These are phyloP conservation scores for Oryctolagus cuniculus DNA, from an alignment of 2,113 vertebrate genomes.

Conservation along the genomic window DNA sequence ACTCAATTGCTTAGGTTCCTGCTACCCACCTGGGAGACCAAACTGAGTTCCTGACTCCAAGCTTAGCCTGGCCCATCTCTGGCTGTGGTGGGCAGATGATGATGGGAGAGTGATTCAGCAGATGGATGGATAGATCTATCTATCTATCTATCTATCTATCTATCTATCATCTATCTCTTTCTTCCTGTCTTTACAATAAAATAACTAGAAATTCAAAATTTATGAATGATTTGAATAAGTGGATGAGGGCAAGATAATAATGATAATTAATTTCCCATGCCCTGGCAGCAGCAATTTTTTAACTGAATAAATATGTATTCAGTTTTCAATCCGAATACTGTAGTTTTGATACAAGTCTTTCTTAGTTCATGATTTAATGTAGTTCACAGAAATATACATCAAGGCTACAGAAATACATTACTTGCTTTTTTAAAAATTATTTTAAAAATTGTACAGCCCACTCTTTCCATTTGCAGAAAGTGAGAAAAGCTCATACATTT, in stretches of 20 bases:
- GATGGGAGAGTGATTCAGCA: no score
- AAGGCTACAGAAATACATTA: neutral
- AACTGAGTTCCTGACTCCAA: no score
- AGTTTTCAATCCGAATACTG: neutral
- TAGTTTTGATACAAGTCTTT: neutral
- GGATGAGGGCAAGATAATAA: neutral
- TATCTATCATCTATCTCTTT: no score
- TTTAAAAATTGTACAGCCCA: neutral
- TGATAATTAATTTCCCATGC: neutral
- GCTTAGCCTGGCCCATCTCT: no score
- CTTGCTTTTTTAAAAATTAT: neutral
- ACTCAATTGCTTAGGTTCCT: no score
- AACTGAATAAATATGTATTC: neutral
- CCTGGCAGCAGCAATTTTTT: neutral
- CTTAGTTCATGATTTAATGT: neutral
- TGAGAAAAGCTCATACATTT: neutral
- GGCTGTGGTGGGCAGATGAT: no score
- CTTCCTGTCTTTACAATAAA: no score
- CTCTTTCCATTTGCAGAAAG: neutral
- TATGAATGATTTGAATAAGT: neutral
- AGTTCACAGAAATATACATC: neutral
- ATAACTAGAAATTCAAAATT: neutral
- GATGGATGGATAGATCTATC: no score
- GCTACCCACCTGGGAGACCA: no score
- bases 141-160: no score